phyloP scores from a whole-genome alignment of 2,888 invertebrate genomes.

The Ochropleura leucogaster region DNA sequence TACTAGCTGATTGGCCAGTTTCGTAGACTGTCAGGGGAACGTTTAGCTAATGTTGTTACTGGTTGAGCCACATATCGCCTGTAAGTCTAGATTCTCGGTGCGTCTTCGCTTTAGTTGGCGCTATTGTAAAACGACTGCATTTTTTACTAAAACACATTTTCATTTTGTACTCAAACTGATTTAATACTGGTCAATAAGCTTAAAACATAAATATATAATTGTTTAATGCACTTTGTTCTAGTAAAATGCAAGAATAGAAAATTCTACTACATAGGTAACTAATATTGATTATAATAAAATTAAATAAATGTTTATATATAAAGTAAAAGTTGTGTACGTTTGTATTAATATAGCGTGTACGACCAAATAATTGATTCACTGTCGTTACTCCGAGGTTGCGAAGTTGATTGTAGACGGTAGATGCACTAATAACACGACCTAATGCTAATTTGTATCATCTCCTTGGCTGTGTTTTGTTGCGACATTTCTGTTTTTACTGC shows the following conservation, averaged over 20 bases:
- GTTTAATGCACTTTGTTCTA: constrained; percentile 80
- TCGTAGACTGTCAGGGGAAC: constrained; percentile 31
- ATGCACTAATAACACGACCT: constrained; percentile 75
- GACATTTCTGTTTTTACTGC: constrained; percentile 66
- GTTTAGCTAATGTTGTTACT: constrained; percentile 54
- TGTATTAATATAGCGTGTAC: constrained; percentile 80
- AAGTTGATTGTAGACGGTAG: constrained; percentile 73
- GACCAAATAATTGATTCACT: constrained; percentile 80
- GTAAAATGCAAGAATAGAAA: constrained; percentile 72
- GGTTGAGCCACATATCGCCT: constrained; percentile 71
- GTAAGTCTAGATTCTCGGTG: constrained; percentile 60
- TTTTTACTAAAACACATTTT: constrained; percentile 69
- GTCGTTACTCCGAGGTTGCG: constrained; percentile 70
- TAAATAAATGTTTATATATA: constrained; percentile 80
- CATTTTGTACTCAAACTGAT: constrained; percentile 65
- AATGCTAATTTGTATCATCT: constrained; percentile 68
- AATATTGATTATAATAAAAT: constrained; percentile 70
- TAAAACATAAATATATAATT: constrained; percentile 68
- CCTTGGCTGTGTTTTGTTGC: constrained; percentile 77
- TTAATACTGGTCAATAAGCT: constrained; percentile 66
- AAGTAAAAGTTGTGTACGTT: constrained; percentile 81
- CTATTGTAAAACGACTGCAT: constrained; percentile 75
- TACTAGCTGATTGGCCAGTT: constrained; percentile 38
- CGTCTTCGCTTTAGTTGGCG: constrained; percentile 66
- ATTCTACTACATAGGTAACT: constrained; percentile 75